phyloP scores from a whole-genome alignment of 2,888 invertebrate species.

The Acronicta alni region DNA sequence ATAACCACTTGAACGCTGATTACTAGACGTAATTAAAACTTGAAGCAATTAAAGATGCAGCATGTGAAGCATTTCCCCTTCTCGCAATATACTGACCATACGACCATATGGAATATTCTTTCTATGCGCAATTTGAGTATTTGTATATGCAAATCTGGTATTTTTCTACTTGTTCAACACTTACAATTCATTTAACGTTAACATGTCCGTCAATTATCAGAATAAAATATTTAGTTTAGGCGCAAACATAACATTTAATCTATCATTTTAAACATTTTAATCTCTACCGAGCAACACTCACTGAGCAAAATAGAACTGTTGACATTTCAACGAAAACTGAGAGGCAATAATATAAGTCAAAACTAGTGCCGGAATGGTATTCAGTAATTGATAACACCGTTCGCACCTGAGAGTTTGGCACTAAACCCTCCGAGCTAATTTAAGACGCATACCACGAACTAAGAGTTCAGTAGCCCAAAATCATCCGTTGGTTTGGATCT shows the following conservation, averaged over 20 bases:
- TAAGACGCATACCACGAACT: conserved; percentile 56
- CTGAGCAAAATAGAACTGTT: conserved; percentile 38
- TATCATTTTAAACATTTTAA: not conserved
- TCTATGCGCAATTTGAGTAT: conserved; percentile 3
- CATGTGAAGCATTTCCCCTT: conserved; percentile 40
- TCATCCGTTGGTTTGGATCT: conserved; percentile 7
- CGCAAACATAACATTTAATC: not conserved
- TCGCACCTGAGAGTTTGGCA: conserved; percentile 82
- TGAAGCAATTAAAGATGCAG: conserved; percentile 25
- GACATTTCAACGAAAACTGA: conserved; percentile 61
- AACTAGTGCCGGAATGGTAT: conserved; percentile 70
- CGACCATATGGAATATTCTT: conserved; percentile 9
- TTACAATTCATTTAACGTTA: conserved; percentile 4
- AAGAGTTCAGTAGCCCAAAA: conserved; percentile 37
- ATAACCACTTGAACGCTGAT: conserved; percentile 40
- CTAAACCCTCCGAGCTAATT: conserved; percentile 62
- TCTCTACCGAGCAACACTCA: conserved; percentile 1
- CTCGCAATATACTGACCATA: conserved; percentile 8
- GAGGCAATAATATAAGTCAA: conserved; percentile 57
- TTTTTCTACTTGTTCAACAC: not conserved
- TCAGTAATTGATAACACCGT: conserved; percentile 68
- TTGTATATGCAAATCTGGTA: not conserved
- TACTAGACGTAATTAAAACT: conserved; percentile 46
- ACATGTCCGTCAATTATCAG: too few relatives aligned
- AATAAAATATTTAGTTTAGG: too few relatives aligned